These are phyloP conservation scores for Ranitomeya imitator DNA, from an alignment of 2,113 vertebrate species.

Conservation along the genomic window DNA sequence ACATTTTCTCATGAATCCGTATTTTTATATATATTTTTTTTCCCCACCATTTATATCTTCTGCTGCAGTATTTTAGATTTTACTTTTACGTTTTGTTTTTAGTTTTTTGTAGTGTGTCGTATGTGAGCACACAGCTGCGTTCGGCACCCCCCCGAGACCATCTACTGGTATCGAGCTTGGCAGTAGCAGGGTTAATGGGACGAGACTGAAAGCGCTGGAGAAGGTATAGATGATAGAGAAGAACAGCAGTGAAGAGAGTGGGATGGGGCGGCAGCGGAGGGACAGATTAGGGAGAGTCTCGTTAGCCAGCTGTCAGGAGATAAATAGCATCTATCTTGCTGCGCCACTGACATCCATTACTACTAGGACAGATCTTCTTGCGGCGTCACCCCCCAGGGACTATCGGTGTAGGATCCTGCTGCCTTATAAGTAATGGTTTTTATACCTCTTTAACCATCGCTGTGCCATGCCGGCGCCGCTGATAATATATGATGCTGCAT, in stretches of 20 bases:
- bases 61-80: not conserved
- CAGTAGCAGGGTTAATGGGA: not conserved
- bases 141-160: no score
- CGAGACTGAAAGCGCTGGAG: not conserved
- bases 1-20: no score
- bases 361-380: slow-evolving; percentile 29
- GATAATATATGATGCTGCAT: not conserved
- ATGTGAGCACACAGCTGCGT: not conserved
- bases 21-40: not conserved
- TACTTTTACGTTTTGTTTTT: not conserved
- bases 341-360: slow-evolving; percentile 48
- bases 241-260: not conserved
- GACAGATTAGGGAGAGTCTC: slow-evolving; percentile 38
- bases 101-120: not conserved
- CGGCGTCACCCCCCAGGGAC: slow-evolving; percentile 18
- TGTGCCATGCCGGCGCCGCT: not conserved
- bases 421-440: not conserved
- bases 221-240: slow-evolving; percentile 19
- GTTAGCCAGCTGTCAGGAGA: slow-evolving; percentile 51
- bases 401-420: slow-evolving; percentile 4
- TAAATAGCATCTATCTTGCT: slow-evolving; percentile 49
- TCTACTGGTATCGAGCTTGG: not conserved
- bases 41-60: not conserved
- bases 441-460: not conserved
- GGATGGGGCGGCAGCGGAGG: not conserved